Percentiles rank a stretch among this genome's conserved stretches.
Conservation (phyloP, 1,140 invertebrate species). For the Lineus longissimus region DNA sequence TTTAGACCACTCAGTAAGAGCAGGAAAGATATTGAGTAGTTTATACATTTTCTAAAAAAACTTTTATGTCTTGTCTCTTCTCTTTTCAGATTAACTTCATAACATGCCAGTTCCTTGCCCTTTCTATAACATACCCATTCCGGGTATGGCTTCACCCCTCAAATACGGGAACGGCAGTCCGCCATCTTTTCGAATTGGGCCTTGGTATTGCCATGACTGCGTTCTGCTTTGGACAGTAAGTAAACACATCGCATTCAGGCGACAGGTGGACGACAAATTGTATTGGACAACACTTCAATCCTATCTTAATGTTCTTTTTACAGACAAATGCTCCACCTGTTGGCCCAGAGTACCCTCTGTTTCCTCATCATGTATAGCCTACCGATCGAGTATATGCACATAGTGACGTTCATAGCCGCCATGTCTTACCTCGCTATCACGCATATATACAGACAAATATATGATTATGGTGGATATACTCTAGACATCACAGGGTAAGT, state of each 20-base stretch:
- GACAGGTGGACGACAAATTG: too few relatives aligned
- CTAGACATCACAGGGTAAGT: conserved; percentile 82
- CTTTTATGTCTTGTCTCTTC: too few relatives aligned
- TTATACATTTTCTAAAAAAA: too few relatives aligned
- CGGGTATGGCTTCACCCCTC: conserved; percentile 25
- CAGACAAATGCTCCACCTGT: conserved; percentile 45
- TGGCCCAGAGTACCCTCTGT: conserved; percentile 35
- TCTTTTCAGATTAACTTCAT: conserved; percentile 46
- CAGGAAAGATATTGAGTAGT: neutral
- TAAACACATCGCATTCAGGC: conserved; percentile 11
- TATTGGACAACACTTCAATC: conserved; percentile 3
- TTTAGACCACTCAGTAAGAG: neutral
- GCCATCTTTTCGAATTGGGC: conserved; percentile 33
- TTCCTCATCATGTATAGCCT: conserved; percentile 35
- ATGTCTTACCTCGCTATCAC: conserved; percentile 79
- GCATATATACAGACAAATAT: conserved; percentile 81
- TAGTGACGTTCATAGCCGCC: conserved; percentile 49
- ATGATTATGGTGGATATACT: conserved; percentile 82
- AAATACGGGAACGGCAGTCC: conserved; percentile 16
- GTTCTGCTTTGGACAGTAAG: conserved; percentile 52
- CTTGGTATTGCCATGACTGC: conserved; percentile 31
- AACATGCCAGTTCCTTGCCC: conserved; percentile 33
- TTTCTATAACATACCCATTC: conserved; percentile 35
- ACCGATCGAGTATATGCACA: conserved; percentile 29
- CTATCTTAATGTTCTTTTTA: conserved; percentile 15